phyloP scores from a whole-genome alignment of 2,113 vertebrate genomes.

The Chaetorhynchus papuensis region DNA sequence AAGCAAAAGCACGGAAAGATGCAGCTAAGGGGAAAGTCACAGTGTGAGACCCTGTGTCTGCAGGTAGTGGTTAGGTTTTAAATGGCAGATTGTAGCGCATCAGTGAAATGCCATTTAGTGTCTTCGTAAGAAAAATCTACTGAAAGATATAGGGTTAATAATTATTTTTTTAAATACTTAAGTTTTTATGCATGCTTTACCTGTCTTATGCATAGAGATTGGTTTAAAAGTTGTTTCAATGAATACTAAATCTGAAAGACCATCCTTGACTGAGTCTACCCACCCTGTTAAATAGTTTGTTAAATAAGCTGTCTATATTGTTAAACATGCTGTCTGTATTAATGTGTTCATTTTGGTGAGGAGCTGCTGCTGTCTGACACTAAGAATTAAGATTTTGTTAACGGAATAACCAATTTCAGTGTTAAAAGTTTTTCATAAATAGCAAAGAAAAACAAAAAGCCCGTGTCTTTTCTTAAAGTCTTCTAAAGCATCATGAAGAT shows the following conservation, averaged over 20 bases:
- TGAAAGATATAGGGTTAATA: background rate
- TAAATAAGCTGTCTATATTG: background rate
- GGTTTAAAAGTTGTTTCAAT: background rate
- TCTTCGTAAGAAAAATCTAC: background rate
- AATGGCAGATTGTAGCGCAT: accelerated
- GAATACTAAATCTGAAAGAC: background rate
- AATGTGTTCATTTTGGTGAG: background rate
- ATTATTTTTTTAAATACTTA: background rate
- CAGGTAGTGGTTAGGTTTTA: background rate
- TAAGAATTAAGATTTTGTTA: background rate
- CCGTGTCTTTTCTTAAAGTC: background rate
- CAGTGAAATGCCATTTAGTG: background rate
- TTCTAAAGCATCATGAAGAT: background rate
- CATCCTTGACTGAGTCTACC: background rate
- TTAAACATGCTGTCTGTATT: background rate
- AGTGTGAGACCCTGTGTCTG: background rate
- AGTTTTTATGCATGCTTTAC: background rate
- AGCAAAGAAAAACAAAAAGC: background rate
- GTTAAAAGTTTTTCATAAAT: background rate
- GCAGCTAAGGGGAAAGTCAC: background rate
- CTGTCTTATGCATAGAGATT: background rate
- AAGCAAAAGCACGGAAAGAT: background rate
- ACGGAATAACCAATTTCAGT: background rate
- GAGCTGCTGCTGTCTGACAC: background rate
- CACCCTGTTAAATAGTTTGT: background rate